A percentile compares a stretch with the other conserved stretches of the same genome.
phyloP scores from a whole-genome alignment of 2,113 vertebrate genomes.

The Poecile atricapillus region DNA sequence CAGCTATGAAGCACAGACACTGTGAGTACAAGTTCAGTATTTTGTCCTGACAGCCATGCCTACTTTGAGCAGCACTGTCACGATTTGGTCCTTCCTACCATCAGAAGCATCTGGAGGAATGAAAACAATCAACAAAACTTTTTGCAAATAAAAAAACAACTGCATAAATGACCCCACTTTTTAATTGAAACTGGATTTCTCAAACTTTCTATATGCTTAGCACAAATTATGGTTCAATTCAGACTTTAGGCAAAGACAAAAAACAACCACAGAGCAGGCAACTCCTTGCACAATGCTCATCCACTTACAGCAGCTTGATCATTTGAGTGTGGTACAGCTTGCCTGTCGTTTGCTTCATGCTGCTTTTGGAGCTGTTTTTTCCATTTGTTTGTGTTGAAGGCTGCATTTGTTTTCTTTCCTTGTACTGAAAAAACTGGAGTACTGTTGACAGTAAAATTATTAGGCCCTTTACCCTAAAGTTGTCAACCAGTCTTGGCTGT shows the following conservation, averaged over 20 bases:
- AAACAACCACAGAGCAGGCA: neutral
- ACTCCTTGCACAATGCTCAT: neutral
- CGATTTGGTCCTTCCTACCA: neutral
- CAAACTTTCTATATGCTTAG: neutral
- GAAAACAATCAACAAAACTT: neutral
- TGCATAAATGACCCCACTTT: neutral
- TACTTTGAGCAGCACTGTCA: neutral
- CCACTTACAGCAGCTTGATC: constrained; percentile 53
- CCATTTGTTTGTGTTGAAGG: constrained; percentile 68
- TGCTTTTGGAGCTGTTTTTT: constrained; percentile 61
- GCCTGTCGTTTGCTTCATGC: constrained; percentile 46
- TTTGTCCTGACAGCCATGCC: neutral
- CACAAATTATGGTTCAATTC: neutral
- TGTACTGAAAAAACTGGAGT: constrained; percentile 65
- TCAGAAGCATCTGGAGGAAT: neutral
- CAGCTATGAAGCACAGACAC: neutral
- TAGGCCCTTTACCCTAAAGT: constrained; percentile 54
- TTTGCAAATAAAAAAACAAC: neutral
- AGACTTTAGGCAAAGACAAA: constrained; percentile 9
- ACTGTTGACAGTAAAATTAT: constrained; percentile 70
- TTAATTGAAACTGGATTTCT: neutral
- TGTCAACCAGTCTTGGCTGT: constrained; percentile 57
- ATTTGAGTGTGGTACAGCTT: constrained; percentile 52
- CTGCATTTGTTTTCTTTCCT: constrained; percentile 69
- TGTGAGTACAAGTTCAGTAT: neutral